Percentiles rank a stretch among this genome's conserved stretches.
Conservation (phyloP, 2,888 invertebrate genomes). For the Rhaphigaster nebulosa region DNA sequence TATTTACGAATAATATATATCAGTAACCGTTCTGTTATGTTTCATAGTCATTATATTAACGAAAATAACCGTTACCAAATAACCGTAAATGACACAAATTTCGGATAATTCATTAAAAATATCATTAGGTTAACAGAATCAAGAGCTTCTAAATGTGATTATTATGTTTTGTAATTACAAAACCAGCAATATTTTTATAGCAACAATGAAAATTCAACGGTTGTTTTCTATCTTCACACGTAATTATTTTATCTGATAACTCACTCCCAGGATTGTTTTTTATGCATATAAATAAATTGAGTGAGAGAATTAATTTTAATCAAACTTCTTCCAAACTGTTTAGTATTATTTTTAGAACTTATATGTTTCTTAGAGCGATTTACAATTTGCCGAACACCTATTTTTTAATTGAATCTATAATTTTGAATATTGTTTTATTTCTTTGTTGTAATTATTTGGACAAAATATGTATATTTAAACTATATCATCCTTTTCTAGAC, state of each 20-base stretch:
- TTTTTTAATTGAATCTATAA: too few species aligned
- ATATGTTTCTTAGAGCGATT: too few species aligned
- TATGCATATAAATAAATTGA: neutral
- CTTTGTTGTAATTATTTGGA: neutral
- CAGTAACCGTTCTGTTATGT: neutral
- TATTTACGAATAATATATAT: neutral
- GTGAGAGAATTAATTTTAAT: neutral
- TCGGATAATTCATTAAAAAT: neutral
- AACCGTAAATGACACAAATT: neutral
- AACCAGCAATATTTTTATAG: neutral
- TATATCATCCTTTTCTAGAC: neutral
- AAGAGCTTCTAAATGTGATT: neutral
- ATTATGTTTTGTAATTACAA: neutral
- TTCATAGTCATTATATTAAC: neutral
- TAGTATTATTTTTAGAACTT: too few species aligned
- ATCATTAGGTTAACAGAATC: neutral
- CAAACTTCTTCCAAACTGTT: neutral
- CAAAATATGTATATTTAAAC: neutral
- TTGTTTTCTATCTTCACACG: constrained; percentile 32
- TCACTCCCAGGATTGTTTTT: neutral
- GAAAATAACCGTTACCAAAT: neutral
- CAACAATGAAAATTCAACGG: neutral
- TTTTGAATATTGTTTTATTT: neutral
- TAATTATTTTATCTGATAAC: constrained; percentile 41
- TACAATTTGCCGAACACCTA: too few species aligned